Evolutionary conservation across 2,797 vertebrate species (phyloP), one percentile per base, ranked within the genome.

Genomic region (Aplochiton taeniatus): DNA sequence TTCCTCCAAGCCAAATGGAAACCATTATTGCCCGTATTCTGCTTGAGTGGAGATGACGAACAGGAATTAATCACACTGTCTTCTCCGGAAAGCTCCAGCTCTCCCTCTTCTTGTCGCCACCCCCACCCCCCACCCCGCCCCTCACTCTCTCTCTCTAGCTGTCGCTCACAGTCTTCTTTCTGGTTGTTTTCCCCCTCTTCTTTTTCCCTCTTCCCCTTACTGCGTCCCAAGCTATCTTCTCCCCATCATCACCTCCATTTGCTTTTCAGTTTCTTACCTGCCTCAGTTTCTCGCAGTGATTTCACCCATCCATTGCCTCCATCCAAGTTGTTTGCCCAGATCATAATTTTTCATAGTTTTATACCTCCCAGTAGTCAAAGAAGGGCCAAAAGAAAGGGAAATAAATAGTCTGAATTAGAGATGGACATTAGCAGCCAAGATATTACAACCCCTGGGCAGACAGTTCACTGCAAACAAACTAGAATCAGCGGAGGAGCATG

Each of bases 1-100:
- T 79, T 71, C 85, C 86, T 77, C 74, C 82, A 61, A 80, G 85
- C 83, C 84, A 87, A 91, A 91, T 91, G 81, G 90, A 90, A 70
- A 80, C 84, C 83, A 88, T 91, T 88, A 91, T 89, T 89, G 80
- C 84, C 77, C 47, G 76, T 88, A 90, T 77, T 57, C 14, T 83
- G 92, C 85, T 82, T 88, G 90, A 89, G 73, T 75, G 83, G 89
- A 82, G 81, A 68, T 77, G 83, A 87, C 86, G 78, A 80, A 44
- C 67, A 53, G 70, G 71, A 80, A 87, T 92, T 86, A 85, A 88
- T 92, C 89, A 82, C 70, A 60, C 68, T 79, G 69, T 81, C 77
- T 87, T 74, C 76, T 73, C 73, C 65, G 58, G 44, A 68, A 61
- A 57, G 74, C 20, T 43, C 41, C 42, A 9, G 45, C 57, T 61